Conservation (phyloP, 2,797 vertebrate genomes). For the Acanthis flammea region DNA sequence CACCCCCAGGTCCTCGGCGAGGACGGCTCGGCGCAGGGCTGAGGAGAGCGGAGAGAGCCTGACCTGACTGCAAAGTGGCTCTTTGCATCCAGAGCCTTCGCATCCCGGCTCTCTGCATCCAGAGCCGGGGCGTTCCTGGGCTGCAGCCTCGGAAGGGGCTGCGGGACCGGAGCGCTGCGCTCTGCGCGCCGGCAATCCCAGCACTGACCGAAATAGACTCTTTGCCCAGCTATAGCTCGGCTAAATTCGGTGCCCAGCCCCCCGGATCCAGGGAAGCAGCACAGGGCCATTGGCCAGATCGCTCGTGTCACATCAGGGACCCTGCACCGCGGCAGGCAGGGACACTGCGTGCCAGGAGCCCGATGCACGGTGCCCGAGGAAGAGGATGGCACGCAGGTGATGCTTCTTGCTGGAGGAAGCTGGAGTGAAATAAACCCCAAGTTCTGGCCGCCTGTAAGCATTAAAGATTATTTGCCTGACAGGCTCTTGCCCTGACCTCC, state of each 20-base stretch:
- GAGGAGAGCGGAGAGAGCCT: neutral
- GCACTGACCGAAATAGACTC: neutral
- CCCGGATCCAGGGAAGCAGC: rapidly evolving
- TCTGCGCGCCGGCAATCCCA: rapidly evolving
- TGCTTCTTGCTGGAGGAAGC: neutral
- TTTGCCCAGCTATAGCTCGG: neutral
- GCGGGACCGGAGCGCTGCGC: rapidly evolving
- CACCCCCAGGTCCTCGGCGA: neutral
- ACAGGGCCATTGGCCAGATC: neutral
- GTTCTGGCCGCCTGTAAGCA: neutral
- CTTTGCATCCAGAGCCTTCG: neutral
- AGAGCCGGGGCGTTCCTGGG: neutral
- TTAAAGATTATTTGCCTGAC: neutral
- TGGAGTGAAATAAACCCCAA: neutral
- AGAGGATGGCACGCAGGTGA: neutral
- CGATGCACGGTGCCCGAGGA: rapidly evolving
- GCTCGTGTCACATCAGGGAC: neutral
- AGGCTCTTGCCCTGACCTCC: neutral
- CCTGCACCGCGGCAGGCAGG: rapidly evolving
- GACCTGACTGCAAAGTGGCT: neutral
- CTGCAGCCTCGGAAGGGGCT: neutral
- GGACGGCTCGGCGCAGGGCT: neutral
- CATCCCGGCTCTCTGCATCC: neutral
- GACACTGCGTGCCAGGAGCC: neutral
- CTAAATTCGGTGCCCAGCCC: neutral